phyloP scores from a whole-genome alignment of 1,140 invertebrate genomes.

The Drosophila ercepeae region DNA sequence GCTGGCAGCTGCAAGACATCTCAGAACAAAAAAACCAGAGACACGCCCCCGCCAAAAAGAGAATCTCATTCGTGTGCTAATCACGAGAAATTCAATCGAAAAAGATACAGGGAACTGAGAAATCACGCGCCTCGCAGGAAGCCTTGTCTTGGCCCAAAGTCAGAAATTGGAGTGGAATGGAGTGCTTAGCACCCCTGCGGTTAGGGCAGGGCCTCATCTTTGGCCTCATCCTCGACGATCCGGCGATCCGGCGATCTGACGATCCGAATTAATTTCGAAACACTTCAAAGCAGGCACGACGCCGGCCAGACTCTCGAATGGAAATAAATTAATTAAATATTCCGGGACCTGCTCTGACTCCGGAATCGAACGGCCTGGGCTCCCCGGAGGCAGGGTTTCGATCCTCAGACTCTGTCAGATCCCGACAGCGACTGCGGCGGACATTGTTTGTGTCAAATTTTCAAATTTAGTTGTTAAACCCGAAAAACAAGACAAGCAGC shows the following conservation, averaged over 20 bases:
- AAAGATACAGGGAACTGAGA: conserved; percentile 39
- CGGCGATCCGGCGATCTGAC: conserved; percentile 39
- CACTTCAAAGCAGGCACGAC: conserved; percentile 73
- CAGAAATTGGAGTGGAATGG: conserved; percentile 57
- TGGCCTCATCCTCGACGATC: conserved; percentile 13
- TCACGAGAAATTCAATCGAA: conserved; percentile 76
- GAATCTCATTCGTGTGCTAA: conserved; percentile 71
- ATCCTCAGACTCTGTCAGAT: conserved; percentile 29
- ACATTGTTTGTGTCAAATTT: conserved; percentile 81
- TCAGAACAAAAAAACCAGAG: conserved; percentile 7
- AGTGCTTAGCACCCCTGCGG: conserved; percentile 64
- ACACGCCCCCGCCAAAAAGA: conserved; percentile 54
- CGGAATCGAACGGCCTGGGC: conserved; percentile 28
- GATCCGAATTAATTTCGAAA: conserved; percentile 81
- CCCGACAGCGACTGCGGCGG: conserved; percentile 13
- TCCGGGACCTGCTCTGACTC: conserved; percentile 42
- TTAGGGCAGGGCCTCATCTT: conserved; percentile 44
- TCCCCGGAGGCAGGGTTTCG: conserved; percentile 51
- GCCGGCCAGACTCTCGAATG: conserved; percentile 50
- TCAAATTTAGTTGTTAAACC: conserved; percentile 82
- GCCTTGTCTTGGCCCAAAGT: conserved; percentile 23
- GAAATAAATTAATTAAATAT: conserved; percentile 83
- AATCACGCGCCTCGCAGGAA: conserved; percentile 66
- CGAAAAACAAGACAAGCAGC: conserved; percentile 77
- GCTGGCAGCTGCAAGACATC: conserved; percentile 50